Base-by-base conservation (phyloP, 92 coral and sea anemone species). In the Nematostella vectensis region DNA sequence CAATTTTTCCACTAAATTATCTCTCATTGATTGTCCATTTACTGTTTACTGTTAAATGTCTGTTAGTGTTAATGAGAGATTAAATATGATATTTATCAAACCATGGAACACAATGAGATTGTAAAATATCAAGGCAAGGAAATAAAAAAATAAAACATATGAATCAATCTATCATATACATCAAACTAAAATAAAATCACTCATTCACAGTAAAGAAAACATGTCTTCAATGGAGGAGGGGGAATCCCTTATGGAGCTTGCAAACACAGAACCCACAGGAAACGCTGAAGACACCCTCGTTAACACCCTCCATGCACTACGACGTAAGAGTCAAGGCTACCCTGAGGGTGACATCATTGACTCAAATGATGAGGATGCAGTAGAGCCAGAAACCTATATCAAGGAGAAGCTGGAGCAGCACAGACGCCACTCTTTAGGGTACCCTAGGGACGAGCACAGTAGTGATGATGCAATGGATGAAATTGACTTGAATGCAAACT, bases 251-350 rank as follows among this genome's bases (percentile, higher is more conserved):
- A 45, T 45, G 4, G 51, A 45, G 17, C 18, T 45, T 9, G 15
- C 42, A 36, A n/a, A n/a, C n/a, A n/a, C n/a, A n/a, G 40, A 33
- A 33, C 6, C 40, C 6, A 17, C 51, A 45, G 18, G 18, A 11
- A 19, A 8, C 11, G 30, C 24, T 9, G 40, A 33, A 31, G 68
- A 48, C 28, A 45, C 22, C 20, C 18, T 66, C n/a, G 48, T 49
- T 20, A 26, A 44, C 0, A 42, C 27, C 27, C 55, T 66, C 16
- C 49, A 59, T 38, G 61, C 73, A 50, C 68, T 58, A 8, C 74
- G 94, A 11, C 53, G 94, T 26, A 69, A 59, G 66, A 78, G 86
- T 18, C 77, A 72, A 47, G 94, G 82, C 15, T 69, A 78, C 64
- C 78, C 94, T 65, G 17, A 38, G 2, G 44, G 63, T 33, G 75